Percentiles rank a stretch among this genome's conserved stretches.
Evolutionary conservation across 2,888 invertebrate species (phyloP).

Genomic region (Venusia cambrica): DNA sequence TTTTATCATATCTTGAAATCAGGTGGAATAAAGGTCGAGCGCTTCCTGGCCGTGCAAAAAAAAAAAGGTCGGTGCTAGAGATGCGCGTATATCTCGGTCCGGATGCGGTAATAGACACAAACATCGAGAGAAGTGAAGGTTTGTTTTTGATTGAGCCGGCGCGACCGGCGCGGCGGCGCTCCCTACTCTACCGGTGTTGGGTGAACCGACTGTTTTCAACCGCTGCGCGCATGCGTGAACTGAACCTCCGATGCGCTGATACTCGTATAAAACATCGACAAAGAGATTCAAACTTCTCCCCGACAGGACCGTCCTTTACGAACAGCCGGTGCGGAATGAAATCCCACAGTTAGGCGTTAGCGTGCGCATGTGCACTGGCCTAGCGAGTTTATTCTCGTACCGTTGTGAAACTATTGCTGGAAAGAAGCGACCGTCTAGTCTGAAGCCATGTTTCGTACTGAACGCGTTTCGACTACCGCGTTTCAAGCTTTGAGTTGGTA

Average conservation of each 20-base stretch:
- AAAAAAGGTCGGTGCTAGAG: constrained; percentile 3
- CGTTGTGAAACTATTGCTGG: constrained; percentile 1
- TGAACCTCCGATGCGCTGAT: too few relatives aligned
- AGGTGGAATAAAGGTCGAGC: too few relatives aligned
- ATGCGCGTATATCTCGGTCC: constrained; percentile 9
- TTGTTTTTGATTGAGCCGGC: constrained; percentile 22
- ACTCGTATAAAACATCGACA: constrained; percentile 17
- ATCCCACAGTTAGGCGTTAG: constrained; percentile 13
- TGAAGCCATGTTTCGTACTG: constrained; percentile 8
- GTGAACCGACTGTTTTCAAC: constrained; percentile 3
- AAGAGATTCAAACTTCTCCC: constrained; percentile 1
- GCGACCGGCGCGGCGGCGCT: constrained; percentile 4
- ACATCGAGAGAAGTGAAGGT: constrained; percentile 8
- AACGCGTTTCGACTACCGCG: constrained; percentile 7
- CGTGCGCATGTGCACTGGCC: constrained; percentile 17
- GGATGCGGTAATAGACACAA: constrained; percentile 11
- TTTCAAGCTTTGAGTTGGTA: background rate
- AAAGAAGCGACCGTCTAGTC: constrained; percentile 4
- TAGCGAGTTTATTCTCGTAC: constrained; percentile 13
- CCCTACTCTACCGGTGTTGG: constrained; percentile 1
- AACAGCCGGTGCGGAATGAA: constrained; percentile 14
- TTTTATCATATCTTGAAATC: too few relatives aligned
- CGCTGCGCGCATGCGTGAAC: constrained; percentile 13
- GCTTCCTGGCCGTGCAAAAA: too few relatives aligned
- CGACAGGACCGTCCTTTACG: constrained; percentile 9